phyloP scores from a whole-genome alignment of 2,888 invertebrate species.

The Aromia moschata region DNA sequence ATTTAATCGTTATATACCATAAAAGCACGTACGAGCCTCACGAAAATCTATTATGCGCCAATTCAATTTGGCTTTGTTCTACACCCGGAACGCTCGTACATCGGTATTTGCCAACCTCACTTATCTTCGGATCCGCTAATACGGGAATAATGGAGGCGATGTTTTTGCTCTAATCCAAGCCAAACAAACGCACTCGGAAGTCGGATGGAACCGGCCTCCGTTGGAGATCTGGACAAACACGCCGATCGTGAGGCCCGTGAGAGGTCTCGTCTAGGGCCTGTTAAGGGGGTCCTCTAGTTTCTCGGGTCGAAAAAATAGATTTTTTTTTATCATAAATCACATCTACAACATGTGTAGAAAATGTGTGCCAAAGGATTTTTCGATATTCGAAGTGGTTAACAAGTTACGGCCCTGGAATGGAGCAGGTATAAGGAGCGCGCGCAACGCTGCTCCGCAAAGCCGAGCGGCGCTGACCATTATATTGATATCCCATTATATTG shows the following conservation, averaged over 20 bases:
- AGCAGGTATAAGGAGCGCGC: no score
- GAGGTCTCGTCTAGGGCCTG: no score
- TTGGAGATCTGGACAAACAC: background rate
- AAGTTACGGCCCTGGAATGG: no score
- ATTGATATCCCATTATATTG: no score
- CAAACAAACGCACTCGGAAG: slow-evolving; percentile 16
- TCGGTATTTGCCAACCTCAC: slow-evolving; percentile 38
- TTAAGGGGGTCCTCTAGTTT: no score
- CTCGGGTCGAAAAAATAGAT: no score
- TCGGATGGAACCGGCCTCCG: background rate
- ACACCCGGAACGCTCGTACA: slow-evolving; percentile 38
- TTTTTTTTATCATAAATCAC: no score
- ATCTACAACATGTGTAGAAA: no score
- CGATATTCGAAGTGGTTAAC: no score
- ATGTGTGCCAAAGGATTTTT: no score
- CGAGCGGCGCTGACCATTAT: no score
- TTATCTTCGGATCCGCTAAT: slow-evolving; percentile 38
- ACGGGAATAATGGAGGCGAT: slow-evolving; percentile 31
- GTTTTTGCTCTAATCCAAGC: slow-evolving; percentile 33
- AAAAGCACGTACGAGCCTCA: slow-evolving; percentile 35
- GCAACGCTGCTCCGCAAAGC: no score
- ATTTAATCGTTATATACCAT: slow-evolving; percentile 32
- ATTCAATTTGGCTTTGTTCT: slow-evolving; percentile 45
- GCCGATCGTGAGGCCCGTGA: background rate
- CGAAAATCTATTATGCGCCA: slow-evolving; percentile 41